Evolutionary conservation across 2,797 vertebrate genomes (phyloP), one percentile per base, ranked within the genome.

Genomic region (Clarias fuscus): DNA sequence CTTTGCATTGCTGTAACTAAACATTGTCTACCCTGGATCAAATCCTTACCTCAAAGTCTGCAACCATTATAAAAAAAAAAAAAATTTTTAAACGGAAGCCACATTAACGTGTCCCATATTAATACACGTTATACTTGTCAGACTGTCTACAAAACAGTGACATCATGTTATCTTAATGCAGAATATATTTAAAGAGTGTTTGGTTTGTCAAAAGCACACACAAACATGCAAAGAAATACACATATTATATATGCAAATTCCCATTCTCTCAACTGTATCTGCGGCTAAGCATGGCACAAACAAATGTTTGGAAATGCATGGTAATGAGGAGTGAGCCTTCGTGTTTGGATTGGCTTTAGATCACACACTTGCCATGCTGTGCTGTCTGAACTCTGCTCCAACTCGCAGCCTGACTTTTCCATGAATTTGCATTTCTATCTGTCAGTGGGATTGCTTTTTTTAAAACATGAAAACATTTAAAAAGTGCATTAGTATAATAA

Each of bases 261-360:
- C 77, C 71, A 58, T 48, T 24, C 58, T 79, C 62, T 80, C 80
- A 75, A 75, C 75, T 59, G 24, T 27, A 64, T 85, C 33, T 48
- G 62, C 86, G 76, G 67, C 62, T 64, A 87, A 83, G 62, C 77
- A 73, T 48, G 53, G 84, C 72, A 77, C 79, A 89, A 83, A 88
- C 80, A 88, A 88, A 89, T 61, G 70, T 79, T 82, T 83, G 64
- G 71, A 86, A 86, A 85, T 80, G 77, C 84, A 88, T 64, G 81
- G 83, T 43, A 91, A 88, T 85, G 75, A 90, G 80, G n/a, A 79
- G 48, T 56, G 71, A 86, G 86, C 64, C 73, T 84, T 85, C 18
- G 27, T 64, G 40, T 64, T 64, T 84, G 67, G 59, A 27, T 82
- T 79, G 84, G 85, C 30, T 75, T 80, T 53, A 59, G 20, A 84